Evolutionary conservation across 2,113 vertebrate species (phyloP).

Genomic region (Trogon surrucura): DNA sequence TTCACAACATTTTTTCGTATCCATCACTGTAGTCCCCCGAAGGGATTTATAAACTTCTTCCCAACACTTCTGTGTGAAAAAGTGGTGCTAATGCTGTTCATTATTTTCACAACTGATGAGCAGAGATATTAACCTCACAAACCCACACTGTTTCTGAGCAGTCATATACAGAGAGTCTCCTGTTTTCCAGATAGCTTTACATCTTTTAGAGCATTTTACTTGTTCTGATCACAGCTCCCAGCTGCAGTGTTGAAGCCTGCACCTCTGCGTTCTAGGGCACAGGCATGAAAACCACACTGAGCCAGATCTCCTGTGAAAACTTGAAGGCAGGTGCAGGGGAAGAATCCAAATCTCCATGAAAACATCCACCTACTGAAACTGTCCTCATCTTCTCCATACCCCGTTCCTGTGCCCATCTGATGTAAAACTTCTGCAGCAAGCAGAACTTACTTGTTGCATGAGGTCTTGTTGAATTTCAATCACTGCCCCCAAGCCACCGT

Average conservation of each 20-base stretch:
- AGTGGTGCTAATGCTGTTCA: background rate
- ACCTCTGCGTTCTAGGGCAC: background rate
- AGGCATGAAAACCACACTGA: accelerated
- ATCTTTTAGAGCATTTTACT: background rate
- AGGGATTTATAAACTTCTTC: background rate
- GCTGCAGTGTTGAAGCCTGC: background rate
- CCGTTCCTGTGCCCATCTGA: background rate
- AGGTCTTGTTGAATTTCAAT: background rate
- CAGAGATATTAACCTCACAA: background rate
- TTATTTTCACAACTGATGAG: background rate
- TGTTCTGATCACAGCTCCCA: background rate
- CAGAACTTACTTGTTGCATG: background rate
- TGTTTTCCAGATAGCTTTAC: background rate
- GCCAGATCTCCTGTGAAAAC: background rate
- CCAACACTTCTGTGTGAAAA: background rate
- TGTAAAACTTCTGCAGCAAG: background rate
- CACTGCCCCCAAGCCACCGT: background rate
- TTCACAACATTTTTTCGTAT: background rate
- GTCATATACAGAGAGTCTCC: background rate
- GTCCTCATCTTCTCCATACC: background rate
- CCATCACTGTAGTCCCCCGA: background rate
- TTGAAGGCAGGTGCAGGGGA: background rate
- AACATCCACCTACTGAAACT: background rate
- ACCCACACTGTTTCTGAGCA: accelerated
- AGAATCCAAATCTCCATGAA: background rate